Evolutionary conservation across 1,140 invertebrate genomes (phyloP).

Genomic region (Carposina sasakii): DNA sequence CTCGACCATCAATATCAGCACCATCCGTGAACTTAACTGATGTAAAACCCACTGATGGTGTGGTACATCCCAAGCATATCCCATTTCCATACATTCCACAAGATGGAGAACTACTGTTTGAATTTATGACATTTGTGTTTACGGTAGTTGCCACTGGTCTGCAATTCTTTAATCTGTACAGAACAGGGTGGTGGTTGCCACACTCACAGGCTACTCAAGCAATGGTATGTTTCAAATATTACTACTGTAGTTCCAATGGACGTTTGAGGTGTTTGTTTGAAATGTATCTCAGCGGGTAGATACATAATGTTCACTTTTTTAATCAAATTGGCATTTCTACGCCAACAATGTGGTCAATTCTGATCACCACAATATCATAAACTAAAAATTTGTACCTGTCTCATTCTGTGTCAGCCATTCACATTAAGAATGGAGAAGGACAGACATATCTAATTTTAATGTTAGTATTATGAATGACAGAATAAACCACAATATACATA

Average conservation of each 20-base stretch:
- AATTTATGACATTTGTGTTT: conserved; percentile 88
- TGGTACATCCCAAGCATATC: conserved; percentile 81
- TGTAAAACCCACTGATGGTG: conserved; percentile 36
- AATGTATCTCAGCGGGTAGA: no score
- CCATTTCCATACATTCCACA: conserved; percentile 88
- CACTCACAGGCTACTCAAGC: conserved; percentile 91
- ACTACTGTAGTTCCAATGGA: background rate
- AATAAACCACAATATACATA: no score
- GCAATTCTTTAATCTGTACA: conserved; percentile 96
- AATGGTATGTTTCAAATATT: conserved; percentile 77
- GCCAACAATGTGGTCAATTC: no score
- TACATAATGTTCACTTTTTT: no score
- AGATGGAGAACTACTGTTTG: conserved; percentile 89
- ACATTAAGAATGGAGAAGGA: no score
- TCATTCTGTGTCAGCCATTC: no score
- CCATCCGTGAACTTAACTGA: conserved; percentile 16
- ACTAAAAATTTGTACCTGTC: no score
- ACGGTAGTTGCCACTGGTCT: conserved; percentile 81
- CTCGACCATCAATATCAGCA: conserved; percentile 27
- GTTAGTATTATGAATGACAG: no score
- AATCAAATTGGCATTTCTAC: no score
- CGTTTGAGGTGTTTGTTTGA: no score
- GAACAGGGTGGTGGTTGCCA: conserved; percentile 97
- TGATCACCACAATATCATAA: no score
- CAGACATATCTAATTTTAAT: no score